These are phyloP conservation scores for Apamea crenata DNA, from an alignment of 2,888 invertebrate genomes.

Conservation along the genomic window DNA sequence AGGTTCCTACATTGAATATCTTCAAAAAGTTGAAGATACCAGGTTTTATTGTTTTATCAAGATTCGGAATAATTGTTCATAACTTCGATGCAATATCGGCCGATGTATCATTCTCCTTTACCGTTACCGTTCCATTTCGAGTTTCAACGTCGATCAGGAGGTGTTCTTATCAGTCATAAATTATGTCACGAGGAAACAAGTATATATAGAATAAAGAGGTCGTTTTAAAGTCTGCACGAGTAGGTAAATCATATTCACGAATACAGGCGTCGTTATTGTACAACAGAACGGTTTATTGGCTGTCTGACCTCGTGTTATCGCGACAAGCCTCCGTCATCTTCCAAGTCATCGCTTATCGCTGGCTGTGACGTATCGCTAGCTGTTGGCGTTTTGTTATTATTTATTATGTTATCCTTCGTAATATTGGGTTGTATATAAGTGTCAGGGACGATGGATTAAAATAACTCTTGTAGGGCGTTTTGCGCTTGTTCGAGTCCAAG, in stretches of 20 bases:
- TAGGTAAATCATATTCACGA: constrained; percentile 78
- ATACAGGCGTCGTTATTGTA: constrained; percentile 74
- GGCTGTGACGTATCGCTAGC: constrained; percentile 60
- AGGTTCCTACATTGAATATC: not conserved
- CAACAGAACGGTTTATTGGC: constrained; percentile 76
- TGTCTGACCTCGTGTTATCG: constrained; percentile 87
- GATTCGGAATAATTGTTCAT: constrained; percentile 5
- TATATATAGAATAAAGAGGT: constrained; percentile 50
- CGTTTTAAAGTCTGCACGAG: constrained; percentile 51
- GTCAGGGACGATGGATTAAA: constrained; percentile 22
- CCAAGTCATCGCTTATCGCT: constrained; percentile 81
- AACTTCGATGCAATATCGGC: not conserved
- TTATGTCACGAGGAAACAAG: constrained; percentile 51
- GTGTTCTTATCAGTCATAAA: constrained; percentile 61
- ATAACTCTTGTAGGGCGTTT: constrained; percentile 7
- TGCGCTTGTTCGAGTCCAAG: too few relatives aligned
- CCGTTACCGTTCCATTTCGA: constrained; percentile 4
- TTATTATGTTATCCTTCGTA: constrained; percentile 50
- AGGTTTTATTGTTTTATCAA: constrained; percentile 7
- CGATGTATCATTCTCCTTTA: not conserved
- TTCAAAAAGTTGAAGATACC: not conserved
- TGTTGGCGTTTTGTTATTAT: constrained; percentile 52
- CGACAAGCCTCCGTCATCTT: constrained; percentile 85
- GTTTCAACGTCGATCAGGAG: constrained; percentile 32
- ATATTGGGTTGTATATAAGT: constrained; percentile 33